Base-by-base conservation (phyloP, 1,140 invertebrate species). In the Potamilus streckersoni region DNA sequence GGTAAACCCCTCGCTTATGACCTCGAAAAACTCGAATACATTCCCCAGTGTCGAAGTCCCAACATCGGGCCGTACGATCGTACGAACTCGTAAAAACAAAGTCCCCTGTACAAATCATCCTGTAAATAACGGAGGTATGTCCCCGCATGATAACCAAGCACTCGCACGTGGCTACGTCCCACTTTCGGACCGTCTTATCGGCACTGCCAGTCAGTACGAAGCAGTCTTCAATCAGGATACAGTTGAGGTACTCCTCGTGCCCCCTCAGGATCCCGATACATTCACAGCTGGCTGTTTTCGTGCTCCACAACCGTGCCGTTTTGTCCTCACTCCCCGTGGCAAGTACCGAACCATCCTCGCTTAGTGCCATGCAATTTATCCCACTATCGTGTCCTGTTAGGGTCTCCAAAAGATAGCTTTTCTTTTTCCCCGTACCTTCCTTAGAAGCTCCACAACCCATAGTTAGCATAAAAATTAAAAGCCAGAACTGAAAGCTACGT, bases 331-430 rank as follows among this genome's bases (percentile, higher is more conserved):
- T 90, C 8, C 91, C 92, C 2, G 91, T 92, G 0, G 91, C 91
- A 57, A 93, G 77, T 6, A 93, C 87, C 11, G 91, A 91, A 14
- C 89, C 88, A 79, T 93, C 92, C 69, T 92, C 92, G 76, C 91
- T 92, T 1, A 92, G 78, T 1, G 89, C 91, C 89, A 92, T 91
- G 80, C 91, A 92, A 79, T 92, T 92, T 73, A 93, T 90, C 19
- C 90, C 88, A 3, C 82, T 84, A 61, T 89, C 86, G 80, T 92
- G 91, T 38, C 91, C 91, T 17, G 73, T 73, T 3, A 87, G 76
- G 16, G 81, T 85, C 73, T 90, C 87, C 19, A 88, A 65, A 1
- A 84, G 78, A 66, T 79, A 87, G 15, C 69, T 69, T 57, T 77
- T 81, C 55, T 38, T 38, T 63, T 82, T 82, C 14, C 78, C 74